phyloP scores from a whole-genome alignment of 2,113 vertebrate species.

The Pimephales promelas region DNA sequence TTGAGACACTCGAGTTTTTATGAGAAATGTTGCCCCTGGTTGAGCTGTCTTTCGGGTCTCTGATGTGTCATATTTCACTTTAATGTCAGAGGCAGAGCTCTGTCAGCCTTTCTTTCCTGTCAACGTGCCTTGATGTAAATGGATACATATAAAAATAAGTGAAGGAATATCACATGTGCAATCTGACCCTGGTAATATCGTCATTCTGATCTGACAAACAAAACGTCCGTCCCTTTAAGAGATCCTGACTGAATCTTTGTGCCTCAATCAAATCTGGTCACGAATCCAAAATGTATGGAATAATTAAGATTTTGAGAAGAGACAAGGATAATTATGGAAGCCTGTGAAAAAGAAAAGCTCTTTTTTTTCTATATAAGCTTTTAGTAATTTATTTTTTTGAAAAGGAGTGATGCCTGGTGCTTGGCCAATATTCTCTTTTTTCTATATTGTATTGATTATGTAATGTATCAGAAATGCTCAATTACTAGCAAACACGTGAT shows the following conservation, averaged over 20 bases:
- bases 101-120: constrained; percentile 31
- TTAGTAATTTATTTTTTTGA: neutral
- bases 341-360: neutral
- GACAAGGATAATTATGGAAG: neutral
- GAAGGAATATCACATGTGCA: constrained; percentile 14
- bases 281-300: constrained; percentile 45
- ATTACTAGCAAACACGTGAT: constrained; percentile 5
- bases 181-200: constrained; percentile 14
- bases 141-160: neutral
- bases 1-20: neutral
- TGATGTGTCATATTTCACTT: constrained; percentile 16
- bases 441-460: neutral
- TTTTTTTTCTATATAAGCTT: neutral
- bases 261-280: neutral
- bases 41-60: constrained; percentile 27
- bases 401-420: neutral
- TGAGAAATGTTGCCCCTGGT: neutral
- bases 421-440: neutral
- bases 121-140: constrained; percentile 39
- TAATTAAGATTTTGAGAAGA: constrained; percentile 6
- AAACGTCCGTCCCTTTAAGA: constrained; percentile 20
- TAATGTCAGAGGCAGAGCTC: constrained; percentile 11
- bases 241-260: constrained; percentile 24
- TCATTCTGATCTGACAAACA: neutral
- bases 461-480: neutral